Base-by-base conservation (phyloP, 2,888 invertebrate genomes). In the Salpingus planirostris region DNA sequence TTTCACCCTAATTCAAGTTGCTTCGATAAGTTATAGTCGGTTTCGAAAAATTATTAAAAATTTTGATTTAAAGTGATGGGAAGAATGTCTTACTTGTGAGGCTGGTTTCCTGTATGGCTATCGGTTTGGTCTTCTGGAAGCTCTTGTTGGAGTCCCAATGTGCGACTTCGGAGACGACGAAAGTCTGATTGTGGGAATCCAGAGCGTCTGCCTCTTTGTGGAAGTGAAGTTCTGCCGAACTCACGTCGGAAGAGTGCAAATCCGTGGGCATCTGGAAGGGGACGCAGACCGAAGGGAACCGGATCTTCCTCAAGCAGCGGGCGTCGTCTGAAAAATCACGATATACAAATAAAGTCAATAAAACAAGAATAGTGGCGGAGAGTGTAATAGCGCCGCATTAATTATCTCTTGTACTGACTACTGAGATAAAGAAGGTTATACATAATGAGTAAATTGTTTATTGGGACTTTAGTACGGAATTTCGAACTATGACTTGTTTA, bases 141-240 rank as follows among this genome's bases (percentile, higher is more conserved):
- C 80, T 79, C 53, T 77, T 76, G 46, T 70, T 70, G 32, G 64
- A 51, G 62, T 77, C 77, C 83, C 82, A 78, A 54, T 82, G 81
- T 5, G 82, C 81, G 8, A 85, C 77, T 57, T 87, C 86, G 0
- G 83, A 81, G 27, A 86, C 74, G 13, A 83, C 78, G 54, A 85
- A 80, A 0, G 81, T 83, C 52, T 84, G 83, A 54, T 80, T 79
- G 57, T 75, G 74, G 15, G 70, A 68, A 51, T 80, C 78, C 33
- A 76, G 58, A 2, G 70, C 69, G 46, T 80, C 78, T 7, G 67
- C 61, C 43, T 76, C 73, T 68, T 85, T 86, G 59, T 82, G 83
- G 33, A 87, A 76, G 86, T 87, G 87, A 13, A 88, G 67, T 46
- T 87, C 82, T 1, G 86, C 87, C 1, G 76, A 77, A 22, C 78